Percentiles rank a stretch among this genome's conserved stretches.
phyloP scores from a whole-genome alignment of 1,140 invertebrate species.

The Tetramorium simillimum region DNA sequence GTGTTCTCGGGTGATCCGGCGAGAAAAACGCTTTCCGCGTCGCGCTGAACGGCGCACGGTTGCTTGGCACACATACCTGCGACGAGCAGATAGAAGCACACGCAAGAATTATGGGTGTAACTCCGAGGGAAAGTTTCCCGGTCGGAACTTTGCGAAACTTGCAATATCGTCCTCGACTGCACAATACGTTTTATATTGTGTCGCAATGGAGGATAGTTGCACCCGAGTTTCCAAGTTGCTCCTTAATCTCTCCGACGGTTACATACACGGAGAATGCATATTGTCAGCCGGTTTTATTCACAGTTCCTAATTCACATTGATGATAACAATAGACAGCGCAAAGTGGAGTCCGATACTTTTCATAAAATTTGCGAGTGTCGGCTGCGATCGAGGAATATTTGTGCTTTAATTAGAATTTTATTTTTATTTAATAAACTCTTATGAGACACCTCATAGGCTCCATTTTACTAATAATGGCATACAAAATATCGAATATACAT shows the following conservation, averaged over 20 bases:
- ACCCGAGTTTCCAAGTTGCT: background rate
- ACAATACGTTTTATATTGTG: conserved; percentile 35
- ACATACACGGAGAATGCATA: background rate
- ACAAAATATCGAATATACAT: too few species aligned
- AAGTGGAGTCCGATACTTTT: background rate
- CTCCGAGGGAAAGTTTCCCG: conserved; percentile 15
- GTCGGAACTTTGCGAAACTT: conserved; percentile 15
- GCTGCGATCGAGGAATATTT: background rate
- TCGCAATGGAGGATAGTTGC: background rate
- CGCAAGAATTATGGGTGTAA: conserved; percentile 22
- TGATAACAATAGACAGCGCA: background rate
- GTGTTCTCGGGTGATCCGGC: background rate
- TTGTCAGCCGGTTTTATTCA: background rate
- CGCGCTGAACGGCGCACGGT: background rate
- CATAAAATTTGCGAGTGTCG: background rate
- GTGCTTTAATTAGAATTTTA: background rate
- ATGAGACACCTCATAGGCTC: background rate
- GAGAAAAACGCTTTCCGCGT: conserved; percentile 7
- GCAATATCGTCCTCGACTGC: conserved; percentile 23
- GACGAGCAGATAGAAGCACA: background rate
- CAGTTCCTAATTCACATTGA: conserved; percentile 6
- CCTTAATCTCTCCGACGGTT: background rate
- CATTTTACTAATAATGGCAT: background rate
- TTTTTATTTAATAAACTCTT: background rate
- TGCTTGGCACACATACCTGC: background rate